These are phyloP conservation scores for Solen grandis DNA, from an alignment of 1,140 invertebrate species.

Conservation along the genomic window DNA sequence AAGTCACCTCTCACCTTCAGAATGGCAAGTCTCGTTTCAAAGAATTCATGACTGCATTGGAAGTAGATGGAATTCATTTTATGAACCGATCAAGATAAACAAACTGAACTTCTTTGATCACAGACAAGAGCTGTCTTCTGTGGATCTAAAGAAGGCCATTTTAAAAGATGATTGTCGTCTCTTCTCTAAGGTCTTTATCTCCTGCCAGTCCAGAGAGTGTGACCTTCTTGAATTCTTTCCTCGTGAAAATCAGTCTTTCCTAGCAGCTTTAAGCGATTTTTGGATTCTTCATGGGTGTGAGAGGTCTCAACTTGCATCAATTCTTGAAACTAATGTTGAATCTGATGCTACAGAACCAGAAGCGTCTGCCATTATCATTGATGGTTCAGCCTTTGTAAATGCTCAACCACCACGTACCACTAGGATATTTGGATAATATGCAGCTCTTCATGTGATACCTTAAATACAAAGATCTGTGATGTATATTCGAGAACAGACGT, in stretches of 20 bases:
- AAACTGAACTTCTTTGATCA: conserved; percentile 48
- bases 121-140: conserved; percentile 17
- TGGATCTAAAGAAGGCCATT: conserved; percentile 18
- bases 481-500: conserved; percentile 44
- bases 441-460: conserved; percentile 37
- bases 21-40: conserved; percentile 31
- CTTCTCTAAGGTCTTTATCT: conserved; percentile 61
- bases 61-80: conserved; percentile 32
- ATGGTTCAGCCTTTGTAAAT: conserved; percentile 58
- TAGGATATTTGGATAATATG: conserved; percentile 58
- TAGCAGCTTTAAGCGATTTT: conserved; percentile 58
- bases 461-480: conserved; percentile 31
- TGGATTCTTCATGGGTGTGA: conserved; percentile 55
- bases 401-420: conserved; percentile 30
- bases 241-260: conserved; percentile 60
- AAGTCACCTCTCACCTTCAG: conserved; percentile 29
- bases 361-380: conserved; percentile 38
- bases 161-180: conserved; percentile 58
- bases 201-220: conserved; percentile 59
- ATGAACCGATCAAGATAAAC: conserved; percentile 59
- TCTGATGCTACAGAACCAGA: conserved; percentile 30
- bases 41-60: conserved; percentile 34
- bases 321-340: conserved; percentile 32
- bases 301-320: conserved; percentile 52
- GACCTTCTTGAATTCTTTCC: conserved; percentile 55